phyloP scores from a whole-genome alignment of 2,113 vertebrate species.

The Sebastes schlegelii region DNA sequence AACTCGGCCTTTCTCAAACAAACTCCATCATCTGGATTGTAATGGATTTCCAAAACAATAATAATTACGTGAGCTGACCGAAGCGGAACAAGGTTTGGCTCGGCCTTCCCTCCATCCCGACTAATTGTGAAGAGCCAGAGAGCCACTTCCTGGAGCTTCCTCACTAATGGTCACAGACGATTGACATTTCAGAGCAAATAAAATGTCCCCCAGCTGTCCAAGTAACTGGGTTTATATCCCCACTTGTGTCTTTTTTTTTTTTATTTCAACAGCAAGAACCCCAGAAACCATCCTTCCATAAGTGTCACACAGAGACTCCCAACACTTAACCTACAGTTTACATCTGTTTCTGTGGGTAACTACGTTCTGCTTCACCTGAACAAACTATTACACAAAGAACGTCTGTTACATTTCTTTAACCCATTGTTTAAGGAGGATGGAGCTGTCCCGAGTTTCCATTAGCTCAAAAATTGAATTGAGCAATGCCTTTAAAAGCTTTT shows the following conservation, averaged over 20 bases:
- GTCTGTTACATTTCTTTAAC: conserved; percentile 54
- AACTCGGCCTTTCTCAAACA: conserved; percentile 71
- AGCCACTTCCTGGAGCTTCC: conserved; percentile 82
- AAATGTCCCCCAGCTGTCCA: conserved; percentile 84
- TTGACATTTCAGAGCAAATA: conserved; percentile 73
- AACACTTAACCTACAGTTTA: conserved; percentile 32
- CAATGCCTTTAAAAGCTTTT: conserved; percentile 75
- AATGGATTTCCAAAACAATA: conserved; percentile 82
- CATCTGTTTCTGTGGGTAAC: conserved; percentile 44
- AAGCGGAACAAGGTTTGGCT: conserved; percentile 70
- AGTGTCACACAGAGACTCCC: conserved; percentile 43
- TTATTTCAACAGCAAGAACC: conserved; percentile 52
- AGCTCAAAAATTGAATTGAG: conserved; percentile 66
- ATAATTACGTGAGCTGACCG: conserved; percentile 75
- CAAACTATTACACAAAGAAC: conserved; percentile 67
- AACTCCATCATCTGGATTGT: conserved; percentile 76
- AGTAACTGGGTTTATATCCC: conserved; percentile 69
- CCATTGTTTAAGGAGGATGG: conserved; percentile 51
- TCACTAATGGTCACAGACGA: conserved; percentile 74
- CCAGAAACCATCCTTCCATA: conserved; percentile 26
- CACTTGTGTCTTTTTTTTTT: conserved; percentile 25
- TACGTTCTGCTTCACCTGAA: conserved; percentile 60
- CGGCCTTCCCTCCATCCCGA: conserved; percentile 62
- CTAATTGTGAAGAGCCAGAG: conserved; percentile 76
- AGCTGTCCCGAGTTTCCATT: conserved; percentile 67